Conservation (phyloP, 2,797 vertebrate species). For the Hydrocynus forskahlii region DNA sequence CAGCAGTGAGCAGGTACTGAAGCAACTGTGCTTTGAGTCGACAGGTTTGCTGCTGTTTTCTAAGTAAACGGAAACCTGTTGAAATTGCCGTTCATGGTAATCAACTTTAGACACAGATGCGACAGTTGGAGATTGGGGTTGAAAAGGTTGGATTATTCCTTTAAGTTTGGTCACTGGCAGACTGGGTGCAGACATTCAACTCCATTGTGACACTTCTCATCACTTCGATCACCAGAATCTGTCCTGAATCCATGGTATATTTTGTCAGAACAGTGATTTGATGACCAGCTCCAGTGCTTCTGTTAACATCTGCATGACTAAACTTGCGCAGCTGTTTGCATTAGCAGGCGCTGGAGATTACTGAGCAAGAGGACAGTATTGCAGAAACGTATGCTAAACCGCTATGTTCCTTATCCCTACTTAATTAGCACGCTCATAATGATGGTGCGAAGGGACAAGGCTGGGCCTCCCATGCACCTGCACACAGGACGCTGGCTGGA, state of each 20-base stretch:
- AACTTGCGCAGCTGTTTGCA: slow-evolving; percentile 72
- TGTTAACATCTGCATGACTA: slow-evolving; percentile 71
- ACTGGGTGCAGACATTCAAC: too few relatives aligned
- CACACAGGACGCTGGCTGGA: slow-evolving; percentile 69
- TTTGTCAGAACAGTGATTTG: slow-evolving; percentile 63
- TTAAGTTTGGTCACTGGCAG: too few relatives aligned
- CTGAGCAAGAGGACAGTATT: slow-evolving; percentile 72
- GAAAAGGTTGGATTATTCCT: neutral
- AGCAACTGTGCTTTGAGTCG: neutral
- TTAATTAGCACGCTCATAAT: slow-evolving; percentile 80
- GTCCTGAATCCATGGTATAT: slow-evolving; percentile 40
- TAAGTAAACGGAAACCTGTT: too few relatives aligned
- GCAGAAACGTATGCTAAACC: slow-evolving; percentile 77
- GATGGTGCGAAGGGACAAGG: slow-evolving; percentile 67
- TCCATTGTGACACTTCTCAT: slow-evolving; percentile 11
- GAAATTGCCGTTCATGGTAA: neutral
- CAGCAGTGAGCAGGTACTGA: neutral
- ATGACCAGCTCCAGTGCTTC: slow-evolving; percentile 67
- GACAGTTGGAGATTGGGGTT: neutral
- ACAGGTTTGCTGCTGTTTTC: too few relatives aligned
- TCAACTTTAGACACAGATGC: neutral
- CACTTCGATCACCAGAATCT: slow-evolving; percentile 13
- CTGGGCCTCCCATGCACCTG: slow-evolving; percentile 74
- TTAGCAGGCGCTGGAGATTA: slow-evolving; percentile 78
- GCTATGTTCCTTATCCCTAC: slow-evolving; percentile 75